Base-by-base conservation (phyloP, 2,797 vertebrate genomes). In the Scolopax rusticola region DNA sequence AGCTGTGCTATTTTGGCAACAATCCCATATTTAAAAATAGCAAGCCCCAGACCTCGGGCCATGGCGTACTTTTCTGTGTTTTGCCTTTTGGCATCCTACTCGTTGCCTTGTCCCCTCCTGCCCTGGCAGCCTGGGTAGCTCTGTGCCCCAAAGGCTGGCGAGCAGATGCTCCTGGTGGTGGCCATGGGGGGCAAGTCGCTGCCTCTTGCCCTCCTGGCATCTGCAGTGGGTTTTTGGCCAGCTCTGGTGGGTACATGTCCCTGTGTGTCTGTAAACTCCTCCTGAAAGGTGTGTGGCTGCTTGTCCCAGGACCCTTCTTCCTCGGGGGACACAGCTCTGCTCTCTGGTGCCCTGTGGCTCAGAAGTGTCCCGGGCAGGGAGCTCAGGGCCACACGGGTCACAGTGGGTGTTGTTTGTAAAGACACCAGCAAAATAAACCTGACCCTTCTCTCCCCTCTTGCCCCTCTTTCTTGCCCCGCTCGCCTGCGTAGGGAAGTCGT, bases 401-500 rank as follows among this genome's bases (percentile, higher is more conserved):
- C 57, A 41, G 33, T 12, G 61, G 28, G 50, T 32, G 10, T 38
- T 6, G 60, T 47, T 36, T 67, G 38, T 20, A 40, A 90, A 78
- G 50, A 64, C 78, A 40, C 7, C 0, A 1, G 53, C 24, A 17
- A 90, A 85, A 70, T 2, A 3, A 87, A 73, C 51, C 21, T 87
- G 7, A 2, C 51, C 27, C 57, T 60, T 47, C 50, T 70, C 43
- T 79, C 5, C n/a, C 21, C 4, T 28, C 24, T 11, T 20, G 6
- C 21, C 40, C 33, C 33, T 71, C 17, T 83, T 7, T 32, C 63
- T 56, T 74, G 45, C 43, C 33, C 27, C 0, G 7, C 25, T 96
- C 4, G 19, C 79, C 94, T 89, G 88, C 9, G 4, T 97, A 99
- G 99, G 98, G 99, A 99, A 97, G 99, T 99, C 15, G 99, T 99